Evolutionary conservation across 2,113 vertebrate species (phyloP), one percentile per base, ranked within the genome.

Genomic region (Zosterops hypoxanthus): DNA sequence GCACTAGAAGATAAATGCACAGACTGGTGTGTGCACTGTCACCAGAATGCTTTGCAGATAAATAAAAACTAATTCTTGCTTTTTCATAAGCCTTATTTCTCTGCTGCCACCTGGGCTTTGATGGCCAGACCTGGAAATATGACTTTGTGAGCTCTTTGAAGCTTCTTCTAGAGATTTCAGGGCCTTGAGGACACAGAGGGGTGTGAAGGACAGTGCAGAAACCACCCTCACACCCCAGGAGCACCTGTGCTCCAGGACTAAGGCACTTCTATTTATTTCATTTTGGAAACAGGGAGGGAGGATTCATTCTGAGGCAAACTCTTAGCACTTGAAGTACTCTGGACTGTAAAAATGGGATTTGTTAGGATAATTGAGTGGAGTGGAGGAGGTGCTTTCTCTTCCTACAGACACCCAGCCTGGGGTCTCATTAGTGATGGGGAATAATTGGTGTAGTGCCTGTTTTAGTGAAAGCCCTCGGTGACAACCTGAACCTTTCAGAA

Each of bases 381-480:
- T 42, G 60, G 75, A 75, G 15, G 71, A 87, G 84, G 71, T 4
- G 14, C 36, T 90, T 94, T 94, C 66, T 84, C 72, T 26, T 91
- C 72, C 77, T 72, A 9, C 3, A 68, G 5, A 15, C 44, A 29
- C 76, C n/a, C 95, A 88, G 81, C 65, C 89, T 88, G 78, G 34
- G 69, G 60, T 56, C 95, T 96, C 94, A 92, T 94, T 95, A 97
- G 72, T n/a, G 6, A 59, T 36, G 17, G 71, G 22, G 76, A 96
- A 80, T 50, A 89, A 81, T 75, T 39, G 41, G 78, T 17, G 28
- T 50, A 92, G 77, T 39, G 57, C 73, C 64, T 41, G 2, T 47
- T 87, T 61, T 90, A 96, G 94, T 91, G 94, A 94, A 91, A 84
- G 71, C 26, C n/a, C 53, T 66, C 10, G 5, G 79, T 86, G 69